phyloP scores from a whole-genome alignment of 2,888 invertebrate species.

The Timema cristinae region DNA sequence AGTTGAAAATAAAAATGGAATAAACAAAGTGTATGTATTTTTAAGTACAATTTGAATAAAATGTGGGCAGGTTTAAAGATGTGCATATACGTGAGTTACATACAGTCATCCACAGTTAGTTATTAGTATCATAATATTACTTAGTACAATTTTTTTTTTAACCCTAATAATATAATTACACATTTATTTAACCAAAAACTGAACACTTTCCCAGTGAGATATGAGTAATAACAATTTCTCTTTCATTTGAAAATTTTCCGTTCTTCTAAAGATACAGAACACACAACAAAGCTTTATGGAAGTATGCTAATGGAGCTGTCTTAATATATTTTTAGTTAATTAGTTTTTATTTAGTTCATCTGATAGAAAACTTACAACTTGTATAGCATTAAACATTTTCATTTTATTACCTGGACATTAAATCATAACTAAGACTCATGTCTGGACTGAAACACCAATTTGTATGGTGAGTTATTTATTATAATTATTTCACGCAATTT shows the following conservation, averaged over 20 bases:
- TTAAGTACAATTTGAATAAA: constrained; percentile 27
- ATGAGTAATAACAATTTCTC: neutral
- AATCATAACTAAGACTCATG: too few species aligned
- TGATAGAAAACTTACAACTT: too few species aligned
- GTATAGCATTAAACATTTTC: too few species aligned
- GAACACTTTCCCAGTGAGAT: constrained; percentile 18
- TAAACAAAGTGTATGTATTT: too few species aligned
- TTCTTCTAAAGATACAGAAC: constrained; percentile 18
- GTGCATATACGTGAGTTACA: constrained; percentile 25
- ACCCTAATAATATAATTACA: constrained; percentile 6
- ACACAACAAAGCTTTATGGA: constrained; percentile 18
- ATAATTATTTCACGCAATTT: constrained; percentile 17
- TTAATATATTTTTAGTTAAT: too few species aligned
- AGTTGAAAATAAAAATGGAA: too few species aligned
- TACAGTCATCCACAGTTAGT: constrained; percentile 27
- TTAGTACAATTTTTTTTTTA: constrained; percentile 22
- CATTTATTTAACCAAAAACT: constrained; percentile 4
- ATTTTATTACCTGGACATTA: too few species aligned
- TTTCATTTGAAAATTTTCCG: neutral
- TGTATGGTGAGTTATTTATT: too few species aligned
- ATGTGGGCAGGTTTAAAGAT: constrained; percentile 19
- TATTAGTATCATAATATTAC: constrained; percentile 19
- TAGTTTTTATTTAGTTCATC: too few species aligned
- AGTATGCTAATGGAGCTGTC: too few species aligned
- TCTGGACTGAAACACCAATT: too few species aligned